Conservation (phyloP, 2,888 invertebrate genomes). For the Callyntrura sp. region DNA sequence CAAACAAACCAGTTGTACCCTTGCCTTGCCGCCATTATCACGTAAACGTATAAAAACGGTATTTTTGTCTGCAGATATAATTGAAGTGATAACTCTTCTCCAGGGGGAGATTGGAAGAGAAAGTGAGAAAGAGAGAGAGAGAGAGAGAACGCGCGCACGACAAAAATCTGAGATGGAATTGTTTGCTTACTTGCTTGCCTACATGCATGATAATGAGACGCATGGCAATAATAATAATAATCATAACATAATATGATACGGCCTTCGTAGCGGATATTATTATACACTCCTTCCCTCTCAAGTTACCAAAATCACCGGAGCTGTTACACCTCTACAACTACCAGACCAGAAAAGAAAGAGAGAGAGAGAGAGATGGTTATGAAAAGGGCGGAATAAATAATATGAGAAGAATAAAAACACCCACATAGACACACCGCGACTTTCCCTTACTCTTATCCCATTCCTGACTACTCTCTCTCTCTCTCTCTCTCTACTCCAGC, state of each 20-base stretch:
- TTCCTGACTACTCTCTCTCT: neutral
- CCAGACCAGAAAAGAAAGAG: neutral
- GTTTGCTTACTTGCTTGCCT: neutral
- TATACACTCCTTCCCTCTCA: neutral
- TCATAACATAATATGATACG: neutral
- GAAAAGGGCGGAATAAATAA: slow-evolving; percentile 34
- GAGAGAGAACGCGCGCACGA: too few species aligned
- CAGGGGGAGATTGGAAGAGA: neutral
- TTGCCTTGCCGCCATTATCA: too few species aligned
- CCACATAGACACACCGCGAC: neutral
- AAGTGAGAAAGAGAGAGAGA: neutral
- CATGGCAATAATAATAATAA: neutral
- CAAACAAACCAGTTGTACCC: too few species aligned
- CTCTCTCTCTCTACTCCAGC: neutral
- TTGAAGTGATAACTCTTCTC: neutral
- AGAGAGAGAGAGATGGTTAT: neutral
- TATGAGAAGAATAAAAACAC: neutral
- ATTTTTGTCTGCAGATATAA: neutral
- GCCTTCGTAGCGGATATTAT: neutral
- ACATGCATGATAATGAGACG: neutral
- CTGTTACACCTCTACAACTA: neutral
- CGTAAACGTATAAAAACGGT: too few species aligned
- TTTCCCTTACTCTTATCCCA: neutral
- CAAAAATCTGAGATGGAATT: neutral
- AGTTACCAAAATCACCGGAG: too few species aligned